Base-by-base conservation (phyloP, 2,797 vertebrate species). In the Ciconia nigra region DNA sequence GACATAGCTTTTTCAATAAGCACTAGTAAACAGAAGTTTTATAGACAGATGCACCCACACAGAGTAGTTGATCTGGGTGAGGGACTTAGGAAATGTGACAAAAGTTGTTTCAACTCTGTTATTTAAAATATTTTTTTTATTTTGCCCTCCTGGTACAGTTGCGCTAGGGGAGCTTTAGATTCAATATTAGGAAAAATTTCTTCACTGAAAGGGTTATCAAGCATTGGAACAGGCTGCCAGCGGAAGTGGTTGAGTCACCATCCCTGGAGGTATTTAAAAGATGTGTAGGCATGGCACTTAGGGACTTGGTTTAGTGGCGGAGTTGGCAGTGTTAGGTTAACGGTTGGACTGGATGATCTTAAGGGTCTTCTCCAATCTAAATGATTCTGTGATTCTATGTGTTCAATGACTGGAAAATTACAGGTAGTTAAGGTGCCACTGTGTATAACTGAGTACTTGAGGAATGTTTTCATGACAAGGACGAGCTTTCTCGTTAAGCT, bases 361-460 rank as follows among this genome's bases (percentile, higher is more conserved):
- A 54, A 54, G 52, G 29, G 29, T 54, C 52, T 54, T 51, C 31
- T 54, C 52, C 52, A 54, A 54, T 29, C 52, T 31, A 31, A 31
- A 54, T 19, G 52, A 31, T 55, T 55, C 52, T 31, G 19, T 54
- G 11, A 49, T 49, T 49, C 25, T 51, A 94, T 71, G 58, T 83
- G 97, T 96, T 97, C 95, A 97, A 93, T 95, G 92, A 98, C 89
- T 97, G 72, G 96, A 98, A 97, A 96, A 97, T 96, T 94, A 93
- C 59, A 97, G 95, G 71, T 93, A 97, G 92, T 95, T 96, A 97
- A 94, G 96, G 90, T 97, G 94, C 97, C 95, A 97, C 93, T 95
- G 88, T 93, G 91, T 92, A 93, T 97, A 91, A 97, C 91, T 70
- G 96, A 96, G 92, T 95, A 95, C 69, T 98, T 97, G 92, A 94